Evolutionary conservation across 2,113 vertebrate species (phyloP).

Genomic region (Mesoclemmys tuberculata): DNA sequence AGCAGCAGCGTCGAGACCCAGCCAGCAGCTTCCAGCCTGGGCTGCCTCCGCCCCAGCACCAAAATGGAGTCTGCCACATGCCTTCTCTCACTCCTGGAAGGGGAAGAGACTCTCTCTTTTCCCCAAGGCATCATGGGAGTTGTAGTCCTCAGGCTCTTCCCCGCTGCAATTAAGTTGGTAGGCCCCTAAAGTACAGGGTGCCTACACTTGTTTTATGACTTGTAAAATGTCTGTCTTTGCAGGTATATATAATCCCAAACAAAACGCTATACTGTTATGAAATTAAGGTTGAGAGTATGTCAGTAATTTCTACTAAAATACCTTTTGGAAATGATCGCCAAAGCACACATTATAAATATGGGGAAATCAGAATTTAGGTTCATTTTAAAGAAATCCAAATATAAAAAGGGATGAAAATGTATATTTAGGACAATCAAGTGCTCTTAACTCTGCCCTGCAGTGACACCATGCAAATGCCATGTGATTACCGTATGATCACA

Average conservation of each 20-base stretch:
- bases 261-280: neutral
- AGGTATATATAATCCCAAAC: neutral
- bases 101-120: too few species aligned
- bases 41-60: too few species aligned
- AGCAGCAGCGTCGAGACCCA: too few species aligned
- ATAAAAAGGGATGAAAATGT: accelerated
- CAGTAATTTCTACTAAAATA: neutral
- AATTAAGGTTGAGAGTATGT: neutral
- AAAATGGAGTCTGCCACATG: too few species aligned
- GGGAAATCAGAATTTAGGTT: neutral
- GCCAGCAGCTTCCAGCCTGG: too few species aligned
- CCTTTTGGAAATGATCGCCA: neutral
- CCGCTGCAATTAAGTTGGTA: too few species aligned
- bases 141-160: too few species aligned
- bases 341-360: neutral
- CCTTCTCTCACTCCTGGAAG: too few species aligned
- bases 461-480: neutral
- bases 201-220: neutral
- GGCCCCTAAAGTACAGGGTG: too few species aligned
- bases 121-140: too few species aligned
- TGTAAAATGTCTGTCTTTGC: neutral
- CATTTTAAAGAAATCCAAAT: neutral
- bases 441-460: neutral
- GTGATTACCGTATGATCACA: neutral
- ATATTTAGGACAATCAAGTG: accelerated